Evolutionary conservation across 2,113 vertebrate species (phyloP).

Genomic region (Sialia sialis): DNA sequence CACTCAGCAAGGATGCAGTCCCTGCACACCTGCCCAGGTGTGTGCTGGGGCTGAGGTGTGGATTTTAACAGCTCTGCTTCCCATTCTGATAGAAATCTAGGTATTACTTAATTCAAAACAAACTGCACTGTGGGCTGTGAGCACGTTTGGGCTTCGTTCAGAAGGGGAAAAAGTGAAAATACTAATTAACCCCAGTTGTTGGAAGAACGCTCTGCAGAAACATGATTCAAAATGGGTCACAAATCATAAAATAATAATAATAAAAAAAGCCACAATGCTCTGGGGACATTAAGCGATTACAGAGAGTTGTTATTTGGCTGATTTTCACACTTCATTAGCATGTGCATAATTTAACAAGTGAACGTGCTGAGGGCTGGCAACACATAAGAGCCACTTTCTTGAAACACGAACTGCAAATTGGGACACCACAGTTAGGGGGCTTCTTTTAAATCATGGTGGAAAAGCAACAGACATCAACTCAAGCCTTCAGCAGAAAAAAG

Average conservation of each 20-base stretch:
- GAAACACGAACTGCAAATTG: conserved; percentile 64
- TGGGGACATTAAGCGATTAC: conserved; percentile 75
- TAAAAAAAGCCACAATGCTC: conserved; percentile 64
- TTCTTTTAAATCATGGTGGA: conserved; percentile 4
- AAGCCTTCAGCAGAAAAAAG: background rate
- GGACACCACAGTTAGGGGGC: conserved; percentile 19
- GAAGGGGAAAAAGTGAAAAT: conserved; percentile 75
- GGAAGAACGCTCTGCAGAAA: conserved; percentile 76
- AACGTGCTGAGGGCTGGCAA: conserved; percentile 72
- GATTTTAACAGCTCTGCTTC: conserved; percentile 5
- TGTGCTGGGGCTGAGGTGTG: background rate
- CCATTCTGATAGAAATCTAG: conserved; percentile 1
- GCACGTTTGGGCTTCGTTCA: conserved; percentile 33
- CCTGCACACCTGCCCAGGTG: fast-evolving
- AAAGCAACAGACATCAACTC: background rate
- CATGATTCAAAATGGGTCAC: conserved; percentile 65
- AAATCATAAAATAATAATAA: conserved; percentile 70
- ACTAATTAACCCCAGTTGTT: conserved; percentile 86
- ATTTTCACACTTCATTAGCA: conserved; percentile 86
- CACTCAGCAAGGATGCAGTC: fast-evolving
- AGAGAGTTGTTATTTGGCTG: conserved; percentile 76
- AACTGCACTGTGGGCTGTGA: conserved; percentile 30
- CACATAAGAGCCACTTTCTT: conserved; percentile 61
- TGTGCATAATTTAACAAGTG: conserved; percentile 81
- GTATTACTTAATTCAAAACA: conserved; percentile 34